phyloP scores from a whole-genome alignment of 2,113 vertebrate genomes.

The Platysternon megacephalum region DNA sequence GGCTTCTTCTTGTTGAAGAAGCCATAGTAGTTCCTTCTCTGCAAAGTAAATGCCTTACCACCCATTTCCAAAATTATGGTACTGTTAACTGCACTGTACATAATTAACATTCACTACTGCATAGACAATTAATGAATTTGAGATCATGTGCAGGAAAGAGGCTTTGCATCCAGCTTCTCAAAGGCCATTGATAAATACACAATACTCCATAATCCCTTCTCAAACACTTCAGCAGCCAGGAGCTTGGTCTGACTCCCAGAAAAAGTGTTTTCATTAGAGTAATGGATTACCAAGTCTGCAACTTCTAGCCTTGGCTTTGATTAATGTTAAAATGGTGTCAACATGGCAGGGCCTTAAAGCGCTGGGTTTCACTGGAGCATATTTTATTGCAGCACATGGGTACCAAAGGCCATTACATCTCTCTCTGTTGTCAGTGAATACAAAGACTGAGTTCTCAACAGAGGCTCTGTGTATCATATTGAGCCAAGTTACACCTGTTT shows the following conservation, averaged over 20 bases:
- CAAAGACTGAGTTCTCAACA: background rate
- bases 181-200: background rate
- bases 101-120: background rate
- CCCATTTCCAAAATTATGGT: background rate
- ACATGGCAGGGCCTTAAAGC: accelerated
- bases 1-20: background rate
- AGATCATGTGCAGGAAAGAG: background rate
- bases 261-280: background rate
- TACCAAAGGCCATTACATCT: accelerated
- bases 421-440: background rate
- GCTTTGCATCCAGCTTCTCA: background rate
- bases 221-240: background rate
- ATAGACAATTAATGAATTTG: too few species aligned
- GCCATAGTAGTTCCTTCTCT: background rate
- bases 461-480: background rate
- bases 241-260: background rate
- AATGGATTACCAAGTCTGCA: accelerated
- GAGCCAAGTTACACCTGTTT: background rate
- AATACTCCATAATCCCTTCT: background rate
- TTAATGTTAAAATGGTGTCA: background rate
- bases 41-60: background rate
- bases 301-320: background rate
- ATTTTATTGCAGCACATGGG: background rate
- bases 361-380: accelerated
- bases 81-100: too few species aligned